Evolutionary conservation across 2,797 vertebrate genomes (phyloP).

Genomic region (Sciaenops ocellatus): DNA sequence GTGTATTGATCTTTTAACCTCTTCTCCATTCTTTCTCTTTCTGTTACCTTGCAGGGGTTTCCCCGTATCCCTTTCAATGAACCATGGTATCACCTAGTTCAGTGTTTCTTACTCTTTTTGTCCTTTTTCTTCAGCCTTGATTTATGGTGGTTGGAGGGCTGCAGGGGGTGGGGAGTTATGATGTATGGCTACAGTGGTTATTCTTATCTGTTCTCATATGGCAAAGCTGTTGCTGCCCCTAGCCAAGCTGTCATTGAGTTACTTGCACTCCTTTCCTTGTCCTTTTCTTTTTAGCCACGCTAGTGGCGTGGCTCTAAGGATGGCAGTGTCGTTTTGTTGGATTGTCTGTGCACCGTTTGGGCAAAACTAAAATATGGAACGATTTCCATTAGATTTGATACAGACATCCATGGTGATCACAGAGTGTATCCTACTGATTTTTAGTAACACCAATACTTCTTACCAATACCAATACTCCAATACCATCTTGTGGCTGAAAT

Average conservation of each 20-base stretch:
- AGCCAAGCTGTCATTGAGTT: conserved; percentile 65
- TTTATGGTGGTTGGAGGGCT: conserved; percentile 63
- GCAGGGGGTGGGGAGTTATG: conserved; percentile 63
- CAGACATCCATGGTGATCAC: not conserved
- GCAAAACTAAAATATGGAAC: too few species aligned
- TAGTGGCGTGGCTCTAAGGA: not conserved
- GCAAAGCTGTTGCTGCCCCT: conserved; percentile 69
- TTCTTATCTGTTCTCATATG: conserved; percentile 84
- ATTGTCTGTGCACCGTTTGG: conserved; percentile 1
- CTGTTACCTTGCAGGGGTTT: conserved; percentile 9
- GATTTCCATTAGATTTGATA: not conserved
- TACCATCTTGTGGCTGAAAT: conserved; percentile 9
- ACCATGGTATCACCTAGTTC: conserved; percentile 4
- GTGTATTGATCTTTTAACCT: conserved; percentile 38
- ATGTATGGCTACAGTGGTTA: conserved; percentile 79
- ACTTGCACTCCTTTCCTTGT: conserved; percentile 39
- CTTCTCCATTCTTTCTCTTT: conserved; percentile 41
- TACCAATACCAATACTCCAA: too few species aligned
- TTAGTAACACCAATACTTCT: not conserved
- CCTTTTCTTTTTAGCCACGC: conserved; percentile 35
- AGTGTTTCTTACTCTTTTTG: conserved; percentile 38
- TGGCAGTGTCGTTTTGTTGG: not conserved
- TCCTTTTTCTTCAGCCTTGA: conserved; percentile 58
- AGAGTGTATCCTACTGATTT: not conserved
- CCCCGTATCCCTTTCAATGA: conserved; percentile 16